These are phyloP conservation scores for Alexandromys fortis DNA, from an alignment of 2,113 vertebrate species.

Conservation along the genomic window DNA sequence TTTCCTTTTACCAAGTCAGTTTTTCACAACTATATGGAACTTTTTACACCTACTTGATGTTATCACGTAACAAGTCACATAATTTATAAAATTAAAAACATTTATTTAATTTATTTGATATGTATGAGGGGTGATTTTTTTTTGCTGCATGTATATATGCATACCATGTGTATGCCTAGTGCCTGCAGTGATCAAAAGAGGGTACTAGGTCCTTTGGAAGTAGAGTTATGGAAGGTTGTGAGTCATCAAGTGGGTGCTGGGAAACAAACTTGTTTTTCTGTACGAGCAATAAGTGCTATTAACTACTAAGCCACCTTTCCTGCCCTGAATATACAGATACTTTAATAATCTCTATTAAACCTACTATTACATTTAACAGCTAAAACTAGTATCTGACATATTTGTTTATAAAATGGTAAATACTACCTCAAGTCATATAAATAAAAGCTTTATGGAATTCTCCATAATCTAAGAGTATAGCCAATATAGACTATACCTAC, in stretches of 20 bases:
- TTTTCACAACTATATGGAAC: background rate
- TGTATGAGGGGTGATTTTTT: background rate
- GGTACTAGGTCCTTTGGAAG: background rate
- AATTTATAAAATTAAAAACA: background rate
- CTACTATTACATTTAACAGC: background rate
- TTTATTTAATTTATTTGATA: background rate
- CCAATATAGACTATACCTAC: background rate
- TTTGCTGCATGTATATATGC: background rate
- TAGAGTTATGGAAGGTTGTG: background rate
- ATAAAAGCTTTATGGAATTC: slow-evolving; percentile 19
- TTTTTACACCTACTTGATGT: slow-evolving; percentile 35
- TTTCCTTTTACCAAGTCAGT: slow-evolving; percentile 45
- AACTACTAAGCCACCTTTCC: background rate
- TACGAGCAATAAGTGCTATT: background rate
- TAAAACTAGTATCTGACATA: background rate
- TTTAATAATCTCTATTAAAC: slow-evolving; percentile 17
- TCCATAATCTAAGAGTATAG: slow-evolving; percentile 3
- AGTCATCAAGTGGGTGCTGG: background rate
- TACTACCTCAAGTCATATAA: slow-evolving; percentile 32
- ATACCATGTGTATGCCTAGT: background rate
- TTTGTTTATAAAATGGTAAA: slow-evolving; percentile 53
- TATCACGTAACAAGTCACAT: background rate
- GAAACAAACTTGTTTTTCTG: background rate
- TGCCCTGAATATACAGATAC: background rate
- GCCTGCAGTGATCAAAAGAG: background rate